Conservation (phyloP, 2,113 vertebrate species). For the Phoenicopterus ruber region DNA sequence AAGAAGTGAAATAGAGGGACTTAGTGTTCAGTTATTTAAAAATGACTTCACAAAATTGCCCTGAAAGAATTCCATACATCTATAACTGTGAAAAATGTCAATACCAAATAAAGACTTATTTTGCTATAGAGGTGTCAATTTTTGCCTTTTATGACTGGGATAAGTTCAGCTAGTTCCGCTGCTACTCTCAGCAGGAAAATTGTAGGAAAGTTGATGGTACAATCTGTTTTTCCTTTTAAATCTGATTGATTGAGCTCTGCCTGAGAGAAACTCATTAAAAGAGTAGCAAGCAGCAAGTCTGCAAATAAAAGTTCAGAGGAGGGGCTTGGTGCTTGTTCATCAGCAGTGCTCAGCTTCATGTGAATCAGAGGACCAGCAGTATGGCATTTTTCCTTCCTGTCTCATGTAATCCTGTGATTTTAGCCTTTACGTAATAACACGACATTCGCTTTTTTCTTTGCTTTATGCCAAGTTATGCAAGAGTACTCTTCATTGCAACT, state of each 20-base stretch:
- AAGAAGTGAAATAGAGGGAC: background rate
- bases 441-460: background rate
- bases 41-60: background rate
- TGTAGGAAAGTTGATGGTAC: accelerated
- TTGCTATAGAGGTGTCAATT: background rate
- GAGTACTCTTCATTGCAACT: background rate
- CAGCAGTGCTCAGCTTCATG: background rate
- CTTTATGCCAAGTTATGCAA: background rate
- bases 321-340: background rate
- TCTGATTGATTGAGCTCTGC: background rate
- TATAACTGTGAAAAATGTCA: background rate
- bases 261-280: accelerated
- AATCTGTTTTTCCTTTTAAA: background rate
- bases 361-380: accelerated
- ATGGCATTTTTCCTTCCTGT: accelerated
- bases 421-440: background rate
- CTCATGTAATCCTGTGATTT: accelerated
- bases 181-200: background rate
- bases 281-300: background rate
- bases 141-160: background rate
- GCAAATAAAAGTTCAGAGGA: background rate
- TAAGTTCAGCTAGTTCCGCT: background rate
- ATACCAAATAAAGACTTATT: accelerated
- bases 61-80: background rate
- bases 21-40: background rate